A percentile compares a stretch with the other conserved stretches of the same genome.
Conservation (phyloP, 2,113 vertebrate genomes). For the Hymenochirus boettgeri region DNA sequence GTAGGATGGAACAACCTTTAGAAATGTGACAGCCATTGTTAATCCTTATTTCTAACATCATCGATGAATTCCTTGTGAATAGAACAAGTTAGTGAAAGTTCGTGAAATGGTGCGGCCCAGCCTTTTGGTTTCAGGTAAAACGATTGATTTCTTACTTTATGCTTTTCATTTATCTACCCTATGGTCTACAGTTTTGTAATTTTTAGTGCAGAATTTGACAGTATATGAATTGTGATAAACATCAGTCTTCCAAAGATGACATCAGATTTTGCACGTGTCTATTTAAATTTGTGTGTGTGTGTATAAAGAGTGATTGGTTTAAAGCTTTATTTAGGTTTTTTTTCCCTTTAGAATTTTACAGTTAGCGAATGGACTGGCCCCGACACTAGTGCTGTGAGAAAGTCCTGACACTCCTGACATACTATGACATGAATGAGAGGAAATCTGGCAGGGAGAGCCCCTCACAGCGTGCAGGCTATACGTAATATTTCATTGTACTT, state of each 20-base stretch:
- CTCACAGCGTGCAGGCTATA: constrained; percentile 73
- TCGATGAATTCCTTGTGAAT: constrained; percentile 79
- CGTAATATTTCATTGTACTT: too few species aligned
- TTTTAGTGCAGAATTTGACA: too few species aligned
- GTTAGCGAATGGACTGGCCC: constrained; percentile 87
- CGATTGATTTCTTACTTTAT: too few species aligned
- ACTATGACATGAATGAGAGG: constrained; percentile 77
- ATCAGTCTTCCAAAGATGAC: too few species aligned
- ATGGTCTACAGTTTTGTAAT: too few species aligned
- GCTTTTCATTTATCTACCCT: too few species aligned
- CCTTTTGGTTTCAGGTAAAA: constrained; percentile 85
- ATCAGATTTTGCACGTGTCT: too few species aligned
- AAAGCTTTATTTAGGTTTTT: too few species aligned
- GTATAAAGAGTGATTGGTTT: too few species aligned
- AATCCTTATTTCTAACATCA: constrained; percentile 61
- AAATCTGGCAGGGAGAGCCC: constrained; percentile 61
- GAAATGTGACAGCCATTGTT: not conserved
- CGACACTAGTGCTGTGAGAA: constrained; percentile 88
- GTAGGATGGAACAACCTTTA: too few species aligned
- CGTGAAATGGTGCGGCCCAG: constrained; percentile 73
- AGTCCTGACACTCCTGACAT: constrained; percentile 75
- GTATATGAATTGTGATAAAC: too few species aligned
- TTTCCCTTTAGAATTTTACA: constrained; percentile 81
- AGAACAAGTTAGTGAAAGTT: constrained; percentile 69
- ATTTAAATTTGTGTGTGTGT: too few species aligned